phyloP scores from a whole-genome alignment of 1,140 invertebrate species.

The Platorchestia sp. region DNA sequence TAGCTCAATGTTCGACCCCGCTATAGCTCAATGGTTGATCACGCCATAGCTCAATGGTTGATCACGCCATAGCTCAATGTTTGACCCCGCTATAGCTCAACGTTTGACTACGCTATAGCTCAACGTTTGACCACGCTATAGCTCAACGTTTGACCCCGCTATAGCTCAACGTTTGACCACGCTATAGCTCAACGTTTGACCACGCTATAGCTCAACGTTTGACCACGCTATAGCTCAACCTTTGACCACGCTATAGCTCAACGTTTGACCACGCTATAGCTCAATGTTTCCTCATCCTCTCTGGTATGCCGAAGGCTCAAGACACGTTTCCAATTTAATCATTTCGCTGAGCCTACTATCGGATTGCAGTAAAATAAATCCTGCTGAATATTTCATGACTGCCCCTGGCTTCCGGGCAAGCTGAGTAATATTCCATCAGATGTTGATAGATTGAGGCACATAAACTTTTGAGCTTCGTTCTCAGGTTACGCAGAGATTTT shows the following conservation, averaged over 20 bases:
- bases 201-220: neutral
- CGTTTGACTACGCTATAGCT: neutral
- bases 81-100: too few relatives aligned
- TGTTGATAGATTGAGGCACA: neutral
- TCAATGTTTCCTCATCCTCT: too few relatives aligned
- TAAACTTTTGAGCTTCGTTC: neutral
- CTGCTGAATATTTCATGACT: conserved; percentile 17
- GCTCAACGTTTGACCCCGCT: too few relatives aligned
- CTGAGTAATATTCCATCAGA: neutral
- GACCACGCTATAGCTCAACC: too few relatives aligned
- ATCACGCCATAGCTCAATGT: too few relatives aligned
- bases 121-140: neutral
- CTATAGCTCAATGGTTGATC: too few relatives aligned
- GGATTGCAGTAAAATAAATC: conserved; percentile 12
- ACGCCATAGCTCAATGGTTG: too few relatives aligned
- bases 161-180: too few relatives aligned
- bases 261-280: too few relatives aligned
- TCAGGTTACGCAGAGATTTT: neutral
- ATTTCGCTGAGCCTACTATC: neutral
- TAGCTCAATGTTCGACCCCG: neutral
- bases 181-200: neutral
- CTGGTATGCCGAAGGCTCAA: neutral
- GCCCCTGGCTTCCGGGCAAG: neutral
- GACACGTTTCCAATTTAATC: neutral
- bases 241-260: too few relatives aligned